A percentile compares a stretch with the other conserved stretches of the same genome.
Conservation (phyloP, 2,888 invertebrate genomes). For the Zygogramma bicolorata region DNA sequence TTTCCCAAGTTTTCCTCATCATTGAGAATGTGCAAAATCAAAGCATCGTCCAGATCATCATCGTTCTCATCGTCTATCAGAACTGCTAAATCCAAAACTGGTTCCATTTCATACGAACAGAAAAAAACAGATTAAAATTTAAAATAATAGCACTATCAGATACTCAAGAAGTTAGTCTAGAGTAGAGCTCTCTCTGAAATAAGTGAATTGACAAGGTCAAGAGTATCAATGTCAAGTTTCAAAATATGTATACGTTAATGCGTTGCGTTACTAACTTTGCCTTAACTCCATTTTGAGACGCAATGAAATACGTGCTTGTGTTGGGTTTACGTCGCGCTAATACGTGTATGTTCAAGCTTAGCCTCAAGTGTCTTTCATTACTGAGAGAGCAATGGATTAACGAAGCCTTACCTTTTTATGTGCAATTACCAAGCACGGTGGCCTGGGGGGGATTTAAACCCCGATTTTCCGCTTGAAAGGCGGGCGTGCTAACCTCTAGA, state of each 20-base stretch:
- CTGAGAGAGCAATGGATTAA: no score
- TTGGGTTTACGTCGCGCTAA: background rate
- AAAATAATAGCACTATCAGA: background rate
- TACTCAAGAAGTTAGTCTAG: no score
- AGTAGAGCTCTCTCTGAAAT: background rate
- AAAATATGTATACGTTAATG: background rate
- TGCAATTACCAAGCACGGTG: no score
- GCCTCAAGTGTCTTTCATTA: background rate
- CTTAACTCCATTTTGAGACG: background rate
- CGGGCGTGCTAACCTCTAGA: no score
- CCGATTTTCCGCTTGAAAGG: no score
- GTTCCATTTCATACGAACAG: slow-evolving; percentile 6
- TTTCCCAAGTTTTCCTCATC: background rate
- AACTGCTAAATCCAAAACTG: background rate
- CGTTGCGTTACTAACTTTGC: background rate
- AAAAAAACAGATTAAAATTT: background rate
- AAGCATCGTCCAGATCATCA: background rate
- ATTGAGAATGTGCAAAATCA: background rate
- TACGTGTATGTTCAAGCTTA: background rate
- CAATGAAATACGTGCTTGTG: background rate
- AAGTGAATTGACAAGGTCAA: background rate
- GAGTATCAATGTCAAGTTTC: background rate
- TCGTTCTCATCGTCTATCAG: background rate
- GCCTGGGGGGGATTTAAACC: no score
- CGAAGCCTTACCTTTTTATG: no score